Conservation (phyloP, 2,797 vertebrate species). For the Characodon lateralis region DNA sequence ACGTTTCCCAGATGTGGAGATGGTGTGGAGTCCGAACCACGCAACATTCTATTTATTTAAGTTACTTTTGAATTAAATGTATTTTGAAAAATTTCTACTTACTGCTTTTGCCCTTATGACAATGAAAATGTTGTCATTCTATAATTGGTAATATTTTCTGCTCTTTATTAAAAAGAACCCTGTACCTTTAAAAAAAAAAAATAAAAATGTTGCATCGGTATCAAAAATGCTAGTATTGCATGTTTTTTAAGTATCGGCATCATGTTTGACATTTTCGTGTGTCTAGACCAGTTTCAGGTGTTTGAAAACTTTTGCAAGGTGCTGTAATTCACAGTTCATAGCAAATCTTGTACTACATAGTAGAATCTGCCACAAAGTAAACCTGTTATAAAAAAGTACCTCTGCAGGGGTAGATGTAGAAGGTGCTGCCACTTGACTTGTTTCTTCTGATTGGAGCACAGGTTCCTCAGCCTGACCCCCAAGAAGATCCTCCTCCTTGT, state of each 20-base stretch:
- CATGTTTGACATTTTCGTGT: background rate
- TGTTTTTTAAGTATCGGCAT: background rate
- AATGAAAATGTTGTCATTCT: background rate
- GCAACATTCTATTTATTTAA: too few species aligned
- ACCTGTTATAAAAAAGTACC: slow-evolving; percentile 62
- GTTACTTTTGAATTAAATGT: background rate
- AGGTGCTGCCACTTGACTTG: slow-evolving; percentile 60
- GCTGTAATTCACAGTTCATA: background rate
- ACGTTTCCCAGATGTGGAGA: too few species aligned
- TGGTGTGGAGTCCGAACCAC: too few species aligned
- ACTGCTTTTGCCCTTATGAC: background rate
- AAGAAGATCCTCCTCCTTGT: slow-evolving; percentile 73
- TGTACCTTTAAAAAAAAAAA: background rate
- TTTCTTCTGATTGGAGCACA: slow-evolving; percentile 68
- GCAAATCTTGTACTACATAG: slow-evolving; percentile 2
- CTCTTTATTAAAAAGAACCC: background rate
- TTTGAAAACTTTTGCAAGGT: background rate
- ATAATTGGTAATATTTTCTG: background rate
- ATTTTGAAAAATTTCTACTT: background rate
- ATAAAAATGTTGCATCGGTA: background rate
- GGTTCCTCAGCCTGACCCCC: slow-evolving; percentile 63
- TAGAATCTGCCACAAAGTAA: background rate
- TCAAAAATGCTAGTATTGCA: background rate
- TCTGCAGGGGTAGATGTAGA: slow-evolving; percentile 77
- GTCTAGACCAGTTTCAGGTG: background rate